Percentiles rank a stretch among this genome's conserved stretches.
phyloP scores from a whole-genome alignment of 2,888 invertebrate genomes.

The Vanessa cardui region DNA sequence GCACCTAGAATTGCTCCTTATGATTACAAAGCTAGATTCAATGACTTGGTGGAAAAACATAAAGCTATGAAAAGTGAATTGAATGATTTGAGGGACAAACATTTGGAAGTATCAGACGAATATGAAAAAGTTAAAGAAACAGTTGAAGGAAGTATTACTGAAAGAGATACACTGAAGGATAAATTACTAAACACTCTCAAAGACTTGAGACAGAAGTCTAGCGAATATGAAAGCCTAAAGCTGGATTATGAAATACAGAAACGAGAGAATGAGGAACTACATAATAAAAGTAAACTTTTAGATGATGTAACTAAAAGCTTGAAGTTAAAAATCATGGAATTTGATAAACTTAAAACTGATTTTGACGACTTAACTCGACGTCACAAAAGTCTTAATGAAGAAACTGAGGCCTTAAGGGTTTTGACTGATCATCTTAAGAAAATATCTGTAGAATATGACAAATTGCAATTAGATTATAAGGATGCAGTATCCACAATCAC shows the following conservation, averaged over 20 bases:
- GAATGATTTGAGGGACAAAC: slow-evolving; percentile 76
- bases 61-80: slow-evolving; percentile 79
- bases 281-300: slow-evolving; percentile 66
- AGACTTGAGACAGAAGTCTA: slow-evolving; percentile 64
- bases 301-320: slow-evolving; percentile 70
- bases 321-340: slow-evolving; percentile 66
- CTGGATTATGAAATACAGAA: slow-evolving; percentile 71
- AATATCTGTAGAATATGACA: slow-evolving; percentile 70
- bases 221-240: slow-evolving; percentile 66
- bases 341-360: slow-evolving; percentile 65
- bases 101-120: slow-evolving; percentile 77
- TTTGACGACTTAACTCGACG: slow-evolving; percentile 64
- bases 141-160: slow-evolving; percentile 57
- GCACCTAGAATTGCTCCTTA: slow-evolving; percentile 84
- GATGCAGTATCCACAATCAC: slow-evolving; percentile 60
- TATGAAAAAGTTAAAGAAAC: slow-evolving; percentile 77
- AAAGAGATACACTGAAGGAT: slow-evolving; percentile 67
- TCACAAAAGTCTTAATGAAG: slow-evolving; percentile 70
- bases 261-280: slow-evolving; percentile 71
- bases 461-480: slow-evolving; percentile 68
- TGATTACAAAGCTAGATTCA: slow-evolving; percentile 86
- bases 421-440: slow-evolving; percentile 70
- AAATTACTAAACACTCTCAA: slow-evolving; percentile 63
- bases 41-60: slow-evolving; percentile 84
- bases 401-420: slow-evolving; percentile 69